phyloP scores from a whole-genome alignment of 2,888 invertebrate genomes.

The Eristalinus aeneus region DNA sequence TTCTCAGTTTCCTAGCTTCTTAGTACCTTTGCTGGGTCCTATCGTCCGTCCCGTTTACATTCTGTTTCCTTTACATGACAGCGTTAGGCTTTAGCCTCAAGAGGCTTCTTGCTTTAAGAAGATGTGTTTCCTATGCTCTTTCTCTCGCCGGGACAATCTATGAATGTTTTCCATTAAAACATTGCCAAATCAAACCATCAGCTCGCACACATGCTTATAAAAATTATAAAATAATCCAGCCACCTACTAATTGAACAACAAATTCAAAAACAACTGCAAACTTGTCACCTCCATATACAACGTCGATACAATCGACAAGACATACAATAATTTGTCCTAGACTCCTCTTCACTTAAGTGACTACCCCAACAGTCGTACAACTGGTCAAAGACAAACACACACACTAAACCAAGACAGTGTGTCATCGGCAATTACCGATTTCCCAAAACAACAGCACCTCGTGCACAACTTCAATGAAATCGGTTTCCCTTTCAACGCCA shows the following conservation, averaged over 20 bases:
- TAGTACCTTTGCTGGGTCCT: too few species aligned
- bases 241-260: background rate
- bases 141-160: too few species aligned
- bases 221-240: background rate
- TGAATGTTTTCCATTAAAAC: too few species aligned
- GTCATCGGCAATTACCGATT: slow-evolving; percentile 26
- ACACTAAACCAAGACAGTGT: slow-evolving; percentile 22
- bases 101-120: too few species aligned
- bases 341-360: background rate
- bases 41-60: too few species aligned
- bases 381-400: background rate
- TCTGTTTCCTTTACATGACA: too few species aligned
- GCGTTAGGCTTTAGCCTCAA: too few species aligned
- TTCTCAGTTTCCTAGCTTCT: too few species aligned
- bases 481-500: slow-evolving; percentile 52
- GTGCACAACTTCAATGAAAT: background rate
- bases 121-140: too few species aligned
- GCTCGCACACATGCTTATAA: background rate
- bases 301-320: background rate
- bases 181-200: background rate
- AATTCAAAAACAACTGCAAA: background rate
- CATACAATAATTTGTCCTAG: background rate
- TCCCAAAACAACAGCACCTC: background rate
- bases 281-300: background rate
- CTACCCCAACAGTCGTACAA: background rate